Percentiles rank a stretch among this genome's conserved stretches.
Conservation (phyloP, 2,113 vertebrate species). For the cattle (Bos taurus) region ARS-UCD2.0 NC_037337.1:91434501-91435000, state of each 20-base stretch:
- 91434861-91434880: background rate
- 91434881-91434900: slow-evolving; percentile 10
- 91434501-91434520: slow-evolving; percentile 21
- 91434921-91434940: background rate
- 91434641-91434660: background rate
- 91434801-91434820: background rate
- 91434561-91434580: background rate
- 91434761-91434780: background rate
- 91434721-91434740: background rate
- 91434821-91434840: background rate
- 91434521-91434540: background rate
- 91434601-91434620: background rate
- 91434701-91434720: background rate
- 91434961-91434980: slow-evolving; percentile 12
- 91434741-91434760: background rate
- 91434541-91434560: background rate
- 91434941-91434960: background rate
- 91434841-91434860: background rate
- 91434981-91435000: background rate
- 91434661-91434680: background rate
- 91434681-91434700: background rate
- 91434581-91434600: background rate
- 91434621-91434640: background rate
- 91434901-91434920: background rate
- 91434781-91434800: background rate